Conservation (phyloP, 2,888 invertebrate genomes). For the Calameuta filiformis region DNA sequence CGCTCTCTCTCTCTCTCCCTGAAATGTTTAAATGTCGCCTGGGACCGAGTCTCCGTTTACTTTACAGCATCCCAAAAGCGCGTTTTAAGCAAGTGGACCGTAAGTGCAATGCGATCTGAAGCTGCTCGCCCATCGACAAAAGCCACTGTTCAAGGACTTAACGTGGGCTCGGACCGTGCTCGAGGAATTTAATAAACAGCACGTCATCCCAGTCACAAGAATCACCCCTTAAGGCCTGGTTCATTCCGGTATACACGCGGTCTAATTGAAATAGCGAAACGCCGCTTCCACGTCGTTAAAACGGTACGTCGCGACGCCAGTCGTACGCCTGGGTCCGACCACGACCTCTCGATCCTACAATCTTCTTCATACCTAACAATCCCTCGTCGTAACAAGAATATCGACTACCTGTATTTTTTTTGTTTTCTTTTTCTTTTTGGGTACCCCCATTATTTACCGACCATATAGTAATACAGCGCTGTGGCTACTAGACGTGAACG, state of each 20-base stretch:
- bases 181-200: conserved; percentile 6
- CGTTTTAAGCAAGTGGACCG: background rate
- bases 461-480: background rate
- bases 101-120: background rate
- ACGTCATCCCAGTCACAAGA: background rate
- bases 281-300: background rate
- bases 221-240: background rate
- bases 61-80: background rate
- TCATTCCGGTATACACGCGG: background rate
- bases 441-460: background rate
- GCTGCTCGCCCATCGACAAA: background rate
- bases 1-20: background rate
- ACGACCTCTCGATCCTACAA: background rate
- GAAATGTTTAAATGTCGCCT: background rate
- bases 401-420: too few relatives aligned
- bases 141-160: background rate
- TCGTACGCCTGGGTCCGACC: background rate
- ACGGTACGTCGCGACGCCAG: background rate
- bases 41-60: background rate
- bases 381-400: background rate
- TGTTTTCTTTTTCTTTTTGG: background rate
- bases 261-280: background rate
- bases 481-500: background rate
- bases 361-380: background rate
- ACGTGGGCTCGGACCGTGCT: background rate